Percentiles rank a stretch among this genome's conserved stretches.
Conservation (phyloP, 2,888 invertebrate genomes). For the Leucophenga montana region DNA sequence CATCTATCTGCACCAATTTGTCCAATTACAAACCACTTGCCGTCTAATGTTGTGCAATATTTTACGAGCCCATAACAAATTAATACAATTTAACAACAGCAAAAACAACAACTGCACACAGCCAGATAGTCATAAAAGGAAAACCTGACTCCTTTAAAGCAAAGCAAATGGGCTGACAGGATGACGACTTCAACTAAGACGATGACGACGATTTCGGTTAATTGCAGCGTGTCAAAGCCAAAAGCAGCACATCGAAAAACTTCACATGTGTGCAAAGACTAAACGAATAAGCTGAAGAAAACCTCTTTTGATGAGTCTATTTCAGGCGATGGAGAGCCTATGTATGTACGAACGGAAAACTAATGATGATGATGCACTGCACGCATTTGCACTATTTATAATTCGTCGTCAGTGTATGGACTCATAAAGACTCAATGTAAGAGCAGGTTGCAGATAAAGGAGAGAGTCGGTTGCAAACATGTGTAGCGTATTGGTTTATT, state of each 20-base stretch:
- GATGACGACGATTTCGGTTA: conserved; percentile 43
- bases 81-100: conserved; percentile 59
- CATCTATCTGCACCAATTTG: conserved; percentile 1
- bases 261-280: not conserved
- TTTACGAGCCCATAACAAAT: conserved; percentile 48
- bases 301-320: conserved; percentile 30
- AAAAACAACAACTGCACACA: conserved; percentile 30
- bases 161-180: too few relatives aligned
- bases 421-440: conserved; percentile 3
- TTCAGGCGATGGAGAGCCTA: conserved; percentile 6
- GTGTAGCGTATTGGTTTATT: too few relatives aligned
- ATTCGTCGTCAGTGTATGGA: conserved; percentile 47
- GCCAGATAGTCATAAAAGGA: conserved; percentile 28
- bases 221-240: conserved; percentile 28
- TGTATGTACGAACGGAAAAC: conserved; percentile 48
- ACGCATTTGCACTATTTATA: conserved; percentile 68
- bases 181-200: not conserved
- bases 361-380: conserved; percentile 68
- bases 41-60: conserved; percentile 23
- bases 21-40: conserved; percentile 11
- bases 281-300: not conserved
- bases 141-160: not conserved
- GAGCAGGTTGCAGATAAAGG: too few relatives aligned
- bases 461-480: too few relatives aligned
- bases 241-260: not conserved